Percentiles rank a stretch among this genome's conserved stretches.
These are phyloP conservation scores for Urosaurus nigricauda DNA, from an alignment of 2,797 vertebrate species.

Conservation along the genomic window DNA sequence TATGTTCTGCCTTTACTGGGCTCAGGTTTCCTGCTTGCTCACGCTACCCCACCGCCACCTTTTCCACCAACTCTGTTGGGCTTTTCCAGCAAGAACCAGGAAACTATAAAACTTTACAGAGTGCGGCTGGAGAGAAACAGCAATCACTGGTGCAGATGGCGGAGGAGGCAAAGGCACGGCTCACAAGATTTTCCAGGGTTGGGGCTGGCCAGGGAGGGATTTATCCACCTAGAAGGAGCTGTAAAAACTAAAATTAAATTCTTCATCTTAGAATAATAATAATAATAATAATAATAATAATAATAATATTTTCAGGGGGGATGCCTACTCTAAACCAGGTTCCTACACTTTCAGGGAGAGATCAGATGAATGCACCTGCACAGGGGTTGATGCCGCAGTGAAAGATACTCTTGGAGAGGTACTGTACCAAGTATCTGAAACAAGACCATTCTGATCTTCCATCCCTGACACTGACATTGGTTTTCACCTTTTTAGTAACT, in stretches of 20 bases:
- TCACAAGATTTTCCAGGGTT: constrained; percentile 77
- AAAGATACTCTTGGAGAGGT: neutral
- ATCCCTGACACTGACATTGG: no score
- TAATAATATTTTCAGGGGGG: neutral
- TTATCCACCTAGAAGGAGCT: constrained; percentile 74
- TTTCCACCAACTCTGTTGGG: constrained; percentile 64
- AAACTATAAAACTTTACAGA: constrained; percentile 79
- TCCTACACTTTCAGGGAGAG: neutral
- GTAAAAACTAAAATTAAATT: constrained; percentile 80
- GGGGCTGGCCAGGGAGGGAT: constrained; percentile 74
- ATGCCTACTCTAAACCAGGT: constrained; percentile 50
- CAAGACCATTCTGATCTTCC: no score
- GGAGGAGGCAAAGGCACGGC: constrained; percentile 68
- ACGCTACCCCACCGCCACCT: constrained; percentile 39
- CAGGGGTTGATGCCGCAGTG: neutral
- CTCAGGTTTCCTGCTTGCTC: constrained; percentile 45
- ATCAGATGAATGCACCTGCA: neutral
- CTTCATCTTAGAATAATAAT: constrained; percentile 67
- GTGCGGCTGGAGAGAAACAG: constrained; percentile 78
- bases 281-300: neutral
- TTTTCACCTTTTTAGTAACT: no score
- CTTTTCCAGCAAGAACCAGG: constrained; percentile 75
- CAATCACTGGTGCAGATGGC: constrained; percentile 71
- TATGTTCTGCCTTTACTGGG: neutral
- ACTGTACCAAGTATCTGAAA: neutral